Percentiles rank a stretch among this genome's conserved stretches.
phyloP scores from a whole-genome alignment of 2,888 invertebrate species.

The Trachelus iudaicus region DNA sequence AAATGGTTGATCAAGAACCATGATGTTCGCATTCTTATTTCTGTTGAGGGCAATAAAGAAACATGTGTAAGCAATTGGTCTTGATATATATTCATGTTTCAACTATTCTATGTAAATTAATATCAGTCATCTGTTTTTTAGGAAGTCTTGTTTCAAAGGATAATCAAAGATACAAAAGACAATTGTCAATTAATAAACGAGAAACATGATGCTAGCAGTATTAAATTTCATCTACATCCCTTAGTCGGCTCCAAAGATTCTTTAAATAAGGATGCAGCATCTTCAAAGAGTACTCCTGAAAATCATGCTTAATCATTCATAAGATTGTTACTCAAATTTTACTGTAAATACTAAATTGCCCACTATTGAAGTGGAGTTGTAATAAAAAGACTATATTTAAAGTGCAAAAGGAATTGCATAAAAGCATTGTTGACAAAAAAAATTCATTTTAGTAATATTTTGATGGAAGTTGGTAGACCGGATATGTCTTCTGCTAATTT shows the following conservation, averaged over 20 bases:
- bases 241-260: neutral
- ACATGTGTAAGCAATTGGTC: slow-evolving; percentile 32
- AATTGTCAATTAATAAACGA: neutral
- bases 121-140: neutral
- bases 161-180: neutral
- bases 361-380: neutral
- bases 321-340: neutral
- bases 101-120: neutral
- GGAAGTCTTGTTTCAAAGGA: neutral
- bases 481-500: neutral
- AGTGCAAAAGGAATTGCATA: neutral
- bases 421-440: neutral
- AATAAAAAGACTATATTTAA: neutral
- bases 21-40: slow-evolving; percentile 52
- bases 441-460: neutral
- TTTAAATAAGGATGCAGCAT: neutral
- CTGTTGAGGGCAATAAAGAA: slow-evolving; percentile 32
- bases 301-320: neutral
- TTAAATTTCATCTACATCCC: neutral
- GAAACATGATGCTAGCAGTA: neutral
- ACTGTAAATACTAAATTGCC: neutral
- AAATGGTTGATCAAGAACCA: slow-evolving; percentile 56
- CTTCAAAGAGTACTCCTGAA: neutral
- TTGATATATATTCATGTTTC: neutral
- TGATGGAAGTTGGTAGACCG: neutral